Evolutionary conservation across 2,113 vertebrate genomes (phyloP), one percentile per base, ranked within the genome.

Genomic region (Nibea coibor): DNA sequence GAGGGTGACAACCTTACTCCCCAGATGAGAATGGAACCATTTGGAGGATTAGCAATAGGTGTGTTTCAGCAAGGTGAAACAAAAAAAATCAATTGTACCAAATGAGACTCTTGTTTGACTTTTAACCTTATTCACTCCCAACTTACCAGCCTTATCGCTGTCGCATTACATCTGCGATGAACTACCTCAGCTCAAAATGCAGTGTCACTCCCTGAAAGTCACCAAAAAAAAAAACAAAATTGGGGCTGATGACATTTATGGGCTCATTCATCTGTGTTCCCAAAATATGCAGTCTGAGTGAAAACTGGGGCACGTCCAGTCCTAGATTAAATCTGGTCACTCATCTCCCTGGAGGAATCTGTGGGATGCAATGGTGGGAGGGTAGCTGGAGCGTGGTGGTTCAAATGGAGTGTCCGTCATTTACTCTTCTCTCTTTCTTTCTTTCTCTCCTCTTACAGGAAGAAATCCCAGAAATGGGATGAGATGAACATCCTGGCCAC

Each of bases 401-500:
- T 69, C 54, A 70, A 53, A 54, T 47, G 14, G 43, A 67, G 19
- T 24, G 20, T 42, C 22, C 31, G 53, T 71, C 61, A 72, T 70
- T 83, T 67, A 43, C 69, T 28, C 62, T 35, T 43, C 59, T 71
- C 12, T 53, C 43, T 14, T 45, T 45, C 8, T 6, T 4, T 56
- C n/a, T 80, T 56, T 59, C 11, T 11, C 31, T 84, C 10, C 2
- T 22, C 80, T 95, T 85, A 43, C 92, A 99, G 98, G 89, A 99
- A 99, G 93, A 99, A 99, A 83, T 97, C 96, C 0, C 97, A 98
- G 92, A 99, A 98, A 89, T 99, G 98, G 98, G 98, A 99, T 90
- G 98, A 99, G 91, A 99, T 99, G 98, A 99, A 99, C 91, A 99
- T 99, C 92, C 92, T 99, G 82, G 98, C 98, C 10, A 99, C 98